Percentiles rank a stretch among this genome's conserved stretches.
phyloP scores from a whole-genome alignment of 2,888 invertebrate species.

The Melieria crassipennis region DNA sequence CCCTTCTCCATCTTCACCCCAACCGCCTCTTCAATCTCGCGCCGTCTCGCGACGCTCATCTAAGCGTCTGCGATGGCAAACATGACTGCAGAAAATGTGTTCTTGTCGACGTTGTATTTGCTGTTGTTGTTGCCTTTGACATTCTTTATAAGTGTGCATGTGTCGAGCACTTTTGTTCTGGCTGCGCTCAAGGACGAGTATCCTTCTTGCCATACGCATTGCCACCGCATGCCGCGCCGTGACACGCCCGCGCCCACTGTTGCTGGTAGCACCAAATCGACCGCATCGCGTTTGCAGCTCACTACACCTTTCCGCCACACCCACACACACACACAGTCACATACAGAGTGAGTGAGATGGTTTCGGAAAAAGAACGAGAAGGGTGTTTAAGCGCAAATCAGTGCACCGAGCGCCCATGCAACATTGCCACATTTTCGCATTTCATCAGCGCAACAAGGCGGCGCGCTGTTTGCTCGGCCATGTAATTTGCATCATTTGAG shows the following conservation, averaged over 20 bases:
- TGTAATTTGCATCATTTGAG: slow-evolving; percentile 29
- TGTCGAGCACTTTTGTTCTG: background rate
- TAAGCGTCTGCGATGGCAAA: background rate
- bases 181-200: slow-evolving; percentile 23
- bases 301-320: slow-evolving; percentile 7
- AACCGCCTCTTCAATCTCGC: too few species aligned
- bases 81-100: background rate
- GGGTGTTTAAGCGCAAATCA: too few species aligned
- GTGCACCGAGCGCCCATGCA: background rate
- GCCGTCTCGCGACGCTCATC: background rate
- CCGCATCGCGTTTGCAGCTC: slow-evolving; percentile 1
- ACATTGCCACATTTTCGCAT: slow-evolving; percentile 16
- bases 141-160: background rate
- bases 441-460: slow-evolving; percentile 9
- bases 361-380: too few species aligned
- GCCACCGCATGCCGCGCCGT: too few species aligned
- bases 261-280: background rate
- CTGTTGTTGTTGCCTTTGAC: background rate
- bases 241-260: too few species aligned
- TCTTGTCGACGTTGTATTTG: background rate
- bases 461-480: background rate
- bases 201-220: background rate
- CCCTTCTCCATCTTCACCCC: too few species aligned
- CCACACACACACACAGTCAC: background rate
- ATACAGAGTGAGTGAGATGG: background rate